Evolutionary conservation across 37 sponge, comb jelly and placozoan genomes (phyloP), one percentile per base, ranked within the genome.

Genomic region (Mnemiopsis leidyi): DNA sequence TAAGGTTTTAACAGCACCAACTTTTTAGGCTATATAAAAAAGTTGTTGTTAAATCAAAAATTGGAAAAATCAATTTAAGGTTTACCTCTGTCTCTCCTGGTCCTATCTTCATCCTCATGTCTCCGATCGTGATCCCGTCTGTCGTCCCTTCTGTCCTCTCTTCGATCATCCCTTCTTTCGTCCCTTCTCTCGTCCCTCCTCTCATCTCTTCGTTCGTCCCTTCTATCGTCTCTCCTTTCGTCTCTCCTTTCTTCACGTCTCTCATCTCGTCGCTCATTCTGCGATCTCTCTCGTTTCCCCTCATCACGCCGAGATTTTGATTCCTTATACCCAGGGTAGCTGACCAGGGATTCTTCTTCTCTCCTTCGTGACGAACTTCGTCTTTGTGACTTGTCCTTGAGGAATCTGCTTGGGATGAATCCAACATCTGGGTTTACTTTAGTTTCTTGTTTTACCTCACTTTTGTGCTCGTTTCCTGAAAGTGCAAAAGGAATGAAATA

Each of bases 321-420:
- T 2, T 77, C 79, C 1, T 26, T 31, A 36, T 77, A 77, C 36
- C 79, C 79, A 32, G 79, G 79, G 33, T 77, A 77, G 20, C 32
- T 32, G 36, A 77, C 79, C 36, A 77, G 34, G 36, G 79, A 33
- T 32, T 77, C 79, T 32, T 85, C 90, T 2, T 82, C 61, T n/a
- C 90, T 25, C n/a, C 90, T 40, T 23, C 61, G 90, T 13, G 79
- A 77, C 35, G 79, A 77, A 32, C 79, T 77, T 16, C 79, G 79
- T 28, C 32, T 31, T 77, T 77, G 26, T 21, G 79, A 32, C 18
- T 32, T 31, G 18, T 77, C 79, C 18, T 77, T 71, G 1, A 77
- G 36, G 79, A 77, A 77, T 77, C 79, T 28, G 36, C 79, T 77
- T 32, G 79, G 79, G 36, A 77, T 77, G 32, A 77, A 77, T 28